Percentiles rank a stretch among this genome's conserved stretches.
phyloP scores from a whole-genome alignment of 2,797 vertebrate species.

The Jordanella pulchra region DNA sequence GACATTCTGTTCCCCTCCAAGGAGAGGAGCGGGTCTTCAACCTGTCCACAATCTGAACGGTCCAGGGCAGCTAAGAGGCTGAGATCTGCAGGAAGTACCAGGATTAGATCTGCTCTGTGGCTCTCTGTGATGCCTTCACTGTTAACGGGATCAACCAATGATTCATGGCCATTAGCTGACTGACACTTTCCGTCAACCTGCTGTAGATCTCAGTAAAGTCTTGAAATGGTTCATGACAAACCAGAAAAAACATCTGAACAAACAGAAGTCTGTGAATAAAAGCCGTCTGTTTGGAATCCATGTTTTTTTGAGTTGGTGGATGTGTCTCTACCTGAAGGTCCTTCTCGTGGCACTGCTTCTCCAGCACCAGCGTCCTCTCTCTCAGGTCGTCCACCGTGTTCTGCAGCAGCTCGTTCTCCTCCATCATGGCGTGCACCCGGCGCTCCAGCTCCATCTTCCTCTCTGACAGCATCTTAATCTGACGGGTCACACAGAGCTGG shows the following conservation, averaged over 20 bases:
- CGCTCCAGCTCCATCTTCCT: constrained; percentile 91
- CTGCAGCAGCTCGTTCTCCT: constrained; percentile 93
- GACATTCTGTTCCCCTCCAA: too few species aligned
- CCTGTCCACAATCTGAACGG: too few species aligned
- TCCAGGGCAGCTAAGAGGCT: too few species aligned
- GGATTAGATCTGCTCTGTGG: too few species aligned
- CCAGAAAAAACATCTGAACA: background rate
- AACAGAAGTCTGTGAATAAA: background rate
- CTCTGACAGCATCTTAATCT: constrained; percentile 97
- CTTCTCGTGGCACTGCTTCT: constrained; percentile 91
- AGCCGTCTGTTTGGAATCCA: background rate
- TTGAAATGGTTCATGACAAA: background rate
- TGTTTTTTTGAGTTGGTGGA: background rate
- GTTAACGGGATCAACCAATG: too few species aligned
- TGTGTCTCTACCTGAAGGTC: constrained; percentile 86
- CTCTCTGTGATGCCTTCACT: too few species aligned
- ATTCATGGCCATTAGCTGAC: background rate
- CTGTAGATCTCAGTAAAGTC: background rate
- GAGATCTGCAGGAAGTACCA: too few species aligned
- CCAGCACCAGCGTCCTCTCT: constrained; percentile 88
- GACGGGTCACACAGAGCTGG: constrained; percentile 18
- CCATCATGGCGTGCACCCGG: constrained; percentile 85
- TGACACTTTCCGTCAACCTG: background rate
- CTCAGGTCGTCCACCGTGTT: constrained; percentile 89
- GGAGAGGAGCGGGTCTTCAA: too few species aligned